phyloP scores from a whole-genome alignment of 1,140 invertebrate species.

The Lordiphosa clarofinis region DNA sequence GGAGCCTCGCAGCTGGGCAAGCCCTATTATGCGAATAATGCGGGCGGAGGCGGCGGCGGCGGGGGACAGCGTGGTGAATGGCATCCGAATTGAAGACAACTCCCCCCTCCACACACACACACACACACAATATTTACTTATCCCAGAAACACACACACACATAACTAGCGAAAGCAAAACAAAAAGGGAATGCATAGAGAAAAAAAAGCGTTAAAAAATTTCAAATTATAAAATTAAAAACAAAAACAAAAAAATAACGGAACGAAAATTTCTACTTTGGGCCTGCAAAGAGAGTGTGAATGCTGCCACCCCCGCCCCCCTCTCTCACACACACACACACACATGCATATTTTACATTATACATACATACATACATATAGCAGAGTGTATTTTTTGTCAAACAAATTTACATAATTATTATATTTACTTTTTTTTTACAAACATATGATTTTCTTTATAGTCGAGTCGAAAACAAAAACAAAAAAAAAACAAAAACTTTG shows the following conservation, averaged over 20 bases:
- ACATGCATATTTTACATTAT: conserved; percentile 27
- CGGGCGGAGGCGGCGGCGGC: conserved; percentile 49
- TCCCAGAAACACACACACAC: conserved; percentile 14
- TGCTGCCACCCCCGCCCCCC: conserved; percentile 17
- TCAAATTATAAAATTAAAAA: conserved; percentile 12
- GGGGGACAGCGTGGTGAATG: conserved; percentile 66
- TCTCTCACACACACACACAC: conserved; percentile 33
- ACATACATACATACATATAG: conserved; percentile 53
- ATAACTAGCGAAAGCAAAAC: conserved; percentile 16
- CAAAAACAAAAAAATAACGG: conserved; percentile 4
- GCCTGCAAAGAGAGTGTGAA: conserved; percentile 6
- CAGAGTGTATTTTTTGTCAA: conserved; percentile 75
- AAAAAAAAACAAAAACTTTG: conserved; percentile 28
- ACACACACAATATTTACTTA: conserved; percentile 41
- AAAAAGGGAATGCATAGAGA: conserved; percentile 11
- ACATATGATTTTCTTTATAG: conserved; percentile 32
- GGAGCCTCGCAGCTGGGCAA: conserved; percentile 65
- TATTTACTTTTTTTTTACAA: conserved; percentile 9
- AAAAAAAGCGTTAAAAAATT: conserved; percentile 23
- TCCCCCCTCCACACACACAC: too few relatives aligned
- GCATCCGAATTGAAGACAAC: conserved; percentile 56
- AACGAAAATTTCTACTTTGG: conserved; percentile 5
- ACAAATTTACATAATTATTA: conserved; percentile 64
- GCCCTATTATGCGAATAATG: conserved; percentile 76
- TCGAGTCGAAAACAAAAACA: conserved; percentile 32